Evolutionary conservation across 1,140 invertebrate species (phyloP), one percentile per base, ranked within the genome.

Genomic region (Phocides pigmalion): DNA sequence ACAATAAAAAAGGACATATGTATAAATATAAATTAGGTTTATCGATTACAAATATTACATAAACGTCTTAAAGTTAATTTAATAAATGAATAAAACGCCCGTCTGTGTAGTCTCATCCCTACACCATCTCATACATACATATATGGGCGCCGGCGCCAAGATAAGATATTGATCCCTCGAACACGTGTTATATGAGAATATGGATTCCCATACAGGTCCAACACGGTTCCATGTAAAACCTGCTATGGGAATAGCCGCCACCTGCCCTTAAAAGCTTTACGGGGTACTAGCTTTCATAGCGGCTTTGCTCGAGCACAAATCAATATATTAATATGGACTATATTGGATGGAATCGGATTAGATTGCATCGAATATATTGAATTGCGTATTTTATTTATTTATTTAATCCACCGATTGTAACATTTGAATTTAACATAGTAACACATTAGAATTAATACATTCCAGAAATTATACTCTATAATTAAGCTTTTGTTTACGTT

Each of bases 241-340:
- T 59, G 54, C 25, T 28, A 54, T 42, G 62, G 46, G 37, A 56
- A 39, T 35, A 50, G 28, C 56, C 35, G 64, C 61, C 87, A 87
- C 84, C 85, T 89, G 87, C 79, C 74, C 56, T 67, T 83, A 81
- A 86, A 86, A 88, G 72, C 71, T 75, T 81, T 82, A 82, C n/a
- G 22, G 22, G 6, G 22, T 22, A 22, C 3, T 22, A 22, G 22
- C 2, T 22, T 22, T 22, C 3, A 2, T 6, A 2, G 22, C 22
- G 22, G 22, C 22, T 2, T 22, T 22, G 22, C 22, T 22, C 22
- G 22, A 2, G 65, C 66, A n/a, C n/a, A n/a, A n/a, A n/a, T n/a
- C n/a, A n/a, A n/a, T n/a, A n/a, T n/a, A n/a, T n/a, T n/a, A n/a
- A n/a, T n/a, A n/a, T n/a, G n/a, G n/a, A n/a, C n/a, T n/a, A n/a